Base-by-base conservation (phyloP, 2,797 vertebrate species). In the Poeciliopsis paucimaculata region DNA sequence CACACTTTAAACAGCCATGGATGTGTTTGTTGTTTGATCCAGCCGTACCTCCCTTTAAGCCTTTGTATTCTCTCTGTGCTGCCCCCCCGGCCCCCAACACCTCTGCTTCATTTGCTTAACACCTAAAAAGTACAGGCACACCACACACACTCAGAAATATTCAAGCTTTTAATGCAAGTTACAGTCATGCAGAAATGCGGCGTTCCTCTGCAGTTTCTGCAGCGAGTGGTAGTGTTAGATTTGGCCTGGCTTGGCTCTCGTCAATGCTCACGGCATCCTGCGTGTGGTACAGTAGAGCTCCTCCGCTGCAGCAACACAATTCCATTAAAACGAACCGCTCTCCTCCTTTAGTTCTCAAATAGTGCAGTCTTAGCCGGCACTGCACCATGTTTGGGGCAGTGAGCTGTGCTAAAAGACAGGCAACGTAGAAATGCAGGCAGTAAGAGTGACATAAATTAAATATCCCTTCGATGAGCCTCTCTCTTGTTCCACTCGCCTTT, bases 381-480 rank as follows among this genome's bases (percentile, higher is more conserved):
- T 79, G 90, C 84, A 76, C 85, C 92, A 88, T 94, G 92, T 94
- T 91, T 88, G 86, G 87, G 77, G 91, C 93, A 94, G 90, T 93
- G 93, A 94, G 92, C 94, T 94, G 94, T 93, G 90, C 88, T 87
- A 90, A 94, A 93, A 91, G 92, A 95, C 91, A 93, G 92, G 84
- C 88, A 92, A 89, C 79, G 88, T 86, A 91, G 88, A 86, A 84
- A 91, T 83, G 88, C 89, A 81, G 89, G 84, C 88, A 87, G 86
- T 11, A 89, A 88, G 89, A 93, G 92, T 89, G 91, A 91, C 94
- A 94, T 95, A 91, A 94, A 95, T 95, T 94, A 96, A 95, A 96
- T 91, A 95, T 95, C 88, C 87, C 88, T 88, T 77, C 49, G 77
- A 94, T 88, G 84, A 93, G 85, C 84, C 76, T 84, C 85, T 84